Conservation (phyloP, 2,888 invertebrate genomes). For the Galerucella nymphaeae region DNA sequence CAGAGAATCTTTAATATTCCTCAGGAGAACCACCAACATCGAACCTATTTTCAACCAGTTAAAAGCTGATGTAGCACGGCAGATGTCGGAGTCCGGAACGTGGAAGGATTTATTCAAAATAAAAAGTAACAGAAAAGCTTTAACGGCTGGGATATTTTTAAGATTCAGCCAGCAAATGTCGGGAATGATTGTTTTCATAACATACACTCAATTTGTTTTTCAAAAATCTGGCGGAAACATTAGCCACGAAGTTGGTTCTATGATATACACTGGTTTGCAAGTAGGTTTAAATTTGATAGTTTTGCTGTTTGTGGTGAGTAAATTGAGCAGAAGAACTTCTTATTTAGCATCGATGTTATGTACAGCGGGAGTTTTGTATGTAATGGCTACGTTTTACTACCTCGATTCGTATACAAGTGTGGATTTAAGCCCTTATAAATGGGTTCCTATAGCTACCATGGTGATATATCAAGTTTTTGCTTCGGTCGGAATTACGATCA, state of each 20-base stretch:
- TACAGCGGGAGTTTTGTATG: not conserved
- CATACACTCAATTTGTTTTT: conserved; percentile 58
- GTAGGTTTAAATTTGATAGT: conserved; percentile 44
- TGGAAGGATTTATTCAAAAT: conserved; percentile 56
- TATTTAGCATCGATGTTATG: conserved; percentile 48
- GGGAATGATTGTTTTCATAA: conserved; percentile 54
- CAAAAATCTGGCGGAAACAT: conserved; percentile 57
- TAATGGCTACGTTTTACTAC: conserved; percentile 49
- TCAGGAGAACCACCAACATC: conserved; percentile 51
- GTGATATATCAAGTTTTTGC: conserved; percentile 52
- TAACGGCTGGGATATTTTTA: conserved; percentile 54
- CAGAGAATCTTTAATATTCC: conserved; percentile 47
- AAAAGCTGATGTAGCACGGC: conserved; percentile 54
- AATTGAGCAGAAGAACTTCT: conserved; percentile 53
- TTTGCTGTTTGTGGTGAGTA: conserved; percentile 51
- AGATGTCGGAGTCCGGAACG: conserved; percentile 57
- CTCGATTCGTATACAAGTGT: conserved; percentile 34
- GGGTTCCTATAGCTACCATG: conserved; percentile 56
- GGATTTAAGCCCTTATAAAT: conserved; percentile 35
- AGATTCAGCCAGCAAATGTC: conserved; percentile 56
- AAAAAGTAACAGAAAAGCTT: conserved; percentile 53
- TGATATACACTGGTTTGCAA: conserved; percentile 50
- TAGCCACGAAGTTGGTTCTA: conserved; percentile 54
- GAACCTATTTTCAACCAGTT: conserved; percentile 51
- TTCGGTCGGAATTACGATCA: conserved; percentile 53